Evolutionary conservation across 2,888 invertebrate genomes (phyloP), one percentile per base, ranked within the genome.

Genomic region (Limenitis camilla): DNA sequence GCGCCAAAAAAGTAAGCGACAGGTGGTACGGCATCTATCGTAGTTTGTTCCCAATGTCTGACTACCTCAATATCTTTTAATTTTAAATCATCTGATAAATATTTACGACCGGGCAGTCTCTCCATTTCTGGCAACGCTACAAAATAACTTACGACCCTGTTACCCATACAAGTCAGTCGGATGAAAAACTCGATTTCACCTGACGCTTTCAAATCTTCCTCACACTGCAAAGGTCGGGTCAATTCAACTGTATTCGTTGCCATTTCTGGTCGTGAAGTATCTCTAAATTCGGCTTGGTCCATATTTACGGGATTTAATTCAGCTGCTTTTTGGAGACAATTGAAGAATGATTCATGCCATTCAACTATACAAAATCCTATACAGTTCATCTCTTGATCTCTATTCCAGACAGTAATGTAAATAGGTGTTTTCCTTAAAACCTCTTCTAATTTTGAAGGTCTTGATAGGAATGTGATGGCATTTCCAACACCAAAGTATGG

Each of bases 401-500:
- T 75, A 44, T 87, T 86, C 87, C 86, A 87, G 0, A 85, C 86
- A 7, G 83, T 79, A 5, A 87, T 73, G 42, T 78, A 75, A 42
- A 87, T 75, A 1, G 86, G 86, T 27, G 86, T 84, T 51, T 81
- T 76, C 50, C 60, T 68, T 38, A 87, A 65, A 0, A 76, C 59
- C 53, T 86, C 84, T 60, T 78, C 78, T 43, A 87, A 64, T 62
- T 76, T 79, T 0, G 80, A 77, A 28, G 87, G 86, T 59, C 86
- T 72, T 1, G 82, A 83, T 48, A 85, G 52, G 56, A 87, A 87
- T 73, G 83, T 79, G 3, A 83, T 71, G 0, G 81, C 68, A 53
- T 86, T 87, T 1, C 87, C 87, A 0, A 87, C 87, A 1, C 87
- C 86, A 58, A 85, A 85, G 50, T 72, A 86, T 1, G 87, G 87